Evolutionary conservation across 2,797 vertebrate genomes (phyloP).

Genomic region (Falco cherrug): DNA sequence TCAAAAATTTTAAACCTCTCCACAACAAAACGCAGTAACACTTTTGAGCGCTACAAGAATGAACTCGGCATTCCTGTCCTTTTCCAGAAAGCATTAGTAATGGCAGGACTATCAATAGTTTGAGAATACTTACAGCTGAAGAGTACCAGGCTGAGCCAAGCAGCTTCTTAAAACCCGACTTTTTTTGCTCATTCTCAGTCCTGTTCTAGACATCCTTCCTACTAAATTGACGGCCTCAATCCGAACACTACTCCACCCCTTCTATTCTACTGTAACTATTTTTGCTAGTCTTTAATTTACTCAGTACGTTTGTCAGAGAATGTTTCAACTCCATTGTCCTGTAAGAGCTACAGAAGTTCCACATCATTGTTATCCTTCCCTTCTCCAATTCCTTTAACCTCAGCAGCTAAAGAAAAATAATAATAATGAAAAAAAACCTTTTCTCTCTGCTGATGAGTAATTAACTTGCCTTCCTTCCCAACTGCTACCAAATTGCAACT

Average conservation of each 20-base stretch:
- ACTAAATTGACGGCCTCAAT: neutral
- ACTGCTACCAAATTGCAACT: neutral
- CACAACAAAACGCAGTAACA: neutral
- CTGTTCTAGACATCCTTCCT: neutral
- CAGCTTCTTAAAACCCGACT: neutral
- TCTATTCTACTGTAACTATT: neutral
- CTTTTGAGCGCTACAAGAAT: neutral
- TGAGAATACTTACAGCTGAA: neutral
- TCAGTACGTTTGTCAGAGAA: neutral
- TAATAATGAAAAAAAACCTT: neutral
- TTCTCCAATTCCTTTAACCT: neutral
- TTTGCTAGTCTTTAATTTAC: neutral
- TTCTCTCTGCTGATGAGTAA: neutral
- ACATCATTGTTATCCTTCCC: neutral
- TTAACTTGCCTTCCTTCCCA: neutral
- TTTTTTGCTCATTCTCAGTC: neutral
- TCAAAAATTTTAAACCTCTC: neutral
- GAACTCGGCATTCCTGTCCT: neutral
- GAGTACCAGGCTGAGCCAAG: neutral
- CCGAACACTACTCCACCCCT: neutral
- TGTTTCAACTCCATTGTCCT: neutral
- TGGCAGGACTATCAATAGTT: neutral
- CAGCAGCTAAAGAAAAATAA: neutral
- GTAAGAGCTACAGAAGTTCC: neutral
- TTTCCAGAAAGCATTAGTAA: neutral